These are phyloP conservation scores for Tragelaphus imberbis DNA, from an alignment of 2,113 vertebrate species.

Conservation along the genomic window DNA sequence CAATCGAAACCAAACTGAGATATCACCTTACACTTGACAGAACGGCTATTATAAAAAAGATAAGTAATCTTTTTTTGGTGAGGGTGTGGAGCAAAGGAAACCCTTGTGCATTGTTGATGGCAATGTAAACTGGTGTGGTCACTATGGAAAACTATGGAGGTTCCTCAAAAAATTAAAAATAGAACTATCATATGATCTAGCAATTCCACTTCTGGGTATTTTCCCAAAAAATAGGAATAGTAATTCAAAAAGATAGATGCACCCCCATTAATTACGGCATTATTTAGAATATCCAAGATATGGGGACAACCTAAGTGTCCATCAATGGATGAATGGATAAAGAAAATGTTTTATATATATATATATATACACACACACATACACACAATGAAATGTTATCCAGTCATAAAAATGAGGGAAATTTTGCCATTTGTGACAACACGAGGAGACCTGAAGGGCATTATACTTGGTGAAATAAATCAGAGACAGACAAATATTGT, in stretches of 20 bases:
- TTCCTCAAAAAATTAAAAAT: not conserved
- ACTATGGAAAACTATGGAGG: not conserved
- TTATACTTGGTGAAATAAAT: not conserved
- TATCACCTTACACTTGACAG: not conserved
- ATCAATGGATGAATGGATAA: not conserved
- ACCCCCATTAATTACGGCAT: not conserved
- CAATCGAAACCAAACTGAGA: not conserved
- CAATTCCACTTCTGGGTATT: not conserved
- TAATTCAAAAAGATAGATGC: not conserved
- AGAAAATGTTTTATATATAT: not conserved
- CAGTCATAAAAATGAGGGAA: not conserved
- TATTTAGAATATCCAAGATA: not conserved
- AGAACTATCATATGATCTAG: not conserved
- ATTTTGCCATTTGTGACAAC: not conserved
- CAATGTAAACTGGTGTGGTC: not conserved
- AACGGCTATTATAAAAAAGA: not conserved
- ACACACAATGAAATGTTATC: not conserved
- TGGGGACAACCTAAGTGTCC: not conserved
- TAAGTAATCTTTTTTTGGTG: not conserved
- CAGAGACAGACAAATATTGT: not conserved
- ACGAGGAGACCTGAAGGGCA: not conserved
- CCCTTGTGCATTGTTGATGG: not conserved
- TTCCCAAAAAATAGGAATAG: not conserved
- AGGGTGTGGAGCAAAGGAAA: not conserved
- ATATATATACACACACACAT: fast-evolving